phyloP scores from a whole-genome alignment of 2,888 invertebrate genomes.

The Cyclophora albipunctata region DNA sequence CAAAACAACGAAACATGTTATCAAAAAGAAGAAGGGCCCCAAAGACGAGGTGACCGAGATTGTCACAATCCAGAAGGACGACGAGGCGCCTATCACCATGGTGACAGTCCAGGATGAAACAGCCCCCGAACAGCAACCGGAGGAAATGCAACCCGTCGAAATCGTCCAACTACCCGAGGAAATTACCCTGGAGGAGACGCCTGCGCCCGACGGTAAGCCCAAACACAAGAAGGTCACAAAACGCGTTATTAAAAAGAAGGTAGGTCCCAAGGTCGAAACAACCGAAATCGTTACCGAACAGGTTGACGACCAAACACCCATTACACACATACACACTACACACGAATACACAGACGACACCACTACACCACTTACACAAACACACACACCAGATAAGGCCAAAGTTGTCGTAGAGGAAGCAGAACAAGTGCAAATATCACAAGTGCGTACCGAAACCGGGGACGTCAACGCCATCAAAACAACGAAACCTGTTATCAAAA shows the following conservation, averaged over 20 bases:
- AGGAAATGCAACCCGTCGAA: not conserved
- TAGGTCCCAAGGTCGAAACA: slow-evolving; percentile 27
- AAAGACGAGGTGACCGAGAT: slow-evolving; percentile 10
- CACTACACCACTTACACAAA: slow-evolving; percentile 8
- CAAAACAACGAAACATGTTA: slow-evolving; percentile 24
- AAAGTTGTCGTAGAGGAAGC: slow-evolving; percentile 18
- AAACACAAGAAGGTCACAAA: slow-evolving; percentile 15
- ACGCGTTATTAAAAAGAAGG: slow-evolving; percentile 51
- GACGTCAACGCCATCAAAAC: slow-evolving; percentile 45
- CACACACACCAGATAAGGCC: slow-evolving; percentile 16
- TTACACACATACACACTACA: slow-evolving; percentile 45
- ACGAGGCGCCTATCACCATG: slow-evolving; percentile 13
- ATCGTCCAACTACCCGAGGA: slow-evolving; percentile 4
- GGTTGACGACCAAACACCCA: slow-evolving; percentile 55
- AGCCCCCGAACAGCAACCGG: not conserved
- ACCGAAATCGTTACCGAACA: slow-evolving; percentile 45
- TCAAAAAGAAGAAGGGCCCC: slow-evolving; percentile 27
- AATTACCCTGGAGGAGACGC: slow-evolving; percentile 14
- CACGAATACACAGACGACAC: slow-evolving; percentile 34
- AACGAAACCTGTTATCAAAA: slow-evolving; percentile 57
- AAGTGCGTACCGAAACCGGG: slow-evolving; percentile 20
- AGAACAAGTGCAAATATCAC: slow-evolving; percentile 4
- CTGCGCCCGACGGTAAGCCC: slow-evolving; percentile 15
- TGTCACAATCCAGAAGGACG: slow-evolving; percentile 12
- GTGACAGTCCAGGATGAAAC: not conserved